phyloP scores from a whole-genome alignment of 2,888 invertebrate species.

The Calliphora vomitoria region DNA sequence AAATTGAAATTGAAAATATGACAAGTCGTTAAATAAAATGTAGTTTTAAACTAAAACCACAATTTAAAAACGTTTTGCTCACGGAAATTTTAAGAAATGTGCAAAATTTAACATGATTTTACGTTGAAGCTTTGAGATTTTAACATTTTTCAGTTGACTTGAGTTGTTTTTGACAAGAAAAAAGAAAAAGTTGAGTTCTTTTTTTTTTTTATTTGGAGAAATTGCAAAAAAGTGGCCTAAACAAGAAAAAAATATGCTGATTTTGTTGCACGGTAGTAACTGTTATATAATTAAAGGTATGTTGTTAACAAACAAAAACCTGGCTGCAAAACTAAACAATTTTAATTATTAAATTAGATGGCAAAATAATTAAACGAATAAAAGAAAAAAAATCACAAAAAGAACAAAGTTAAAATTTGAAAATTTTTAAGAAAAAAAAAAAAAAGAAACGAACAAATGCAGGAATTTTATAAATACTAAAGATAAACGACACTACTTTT shows the following conservation, averaged over 20 bases:
- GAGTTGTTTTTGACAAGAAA: neutral
- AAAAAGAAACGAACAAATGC: too few species aligned
- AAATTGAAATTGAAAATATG: neutral
- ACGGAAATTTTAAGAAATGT: neutral
- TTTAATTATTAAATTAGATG: neutral
- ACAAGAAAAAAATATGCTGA: slow-evolving; percentile 52
- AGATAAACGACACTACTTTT: too few species aligned
- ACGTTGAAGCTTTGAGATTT: neutral
- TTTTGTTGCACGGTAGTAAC: slow-evolving; percentile 52
- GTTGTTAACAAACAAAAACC: slow-evolving; percentile 30
- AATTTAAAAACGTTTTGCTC: too few species aligned
- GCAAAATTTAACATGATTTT: slow-evolving; percentile 32
- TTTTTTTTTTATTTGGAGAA: neutral
- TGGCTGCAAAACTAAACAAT: neutral
- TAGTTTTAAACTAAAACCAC: too few species aligned
- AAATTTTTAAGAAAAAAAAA: too few species aligned
- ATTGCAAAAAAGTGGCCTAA: slow-evolving; percentile 41
- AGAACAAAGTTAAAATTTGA: neutral
- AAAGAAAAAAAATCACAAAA: neutral
- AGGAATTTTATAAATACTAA: too few species aligned
- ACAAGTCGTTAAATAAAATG: neutral
- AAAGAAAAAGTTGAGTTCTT: slow-evolving; percentile 3
- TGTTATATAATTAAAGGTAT: slow-evolving; percentile 72
- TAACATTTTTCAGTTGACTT: slow-evolving; percentile 1
- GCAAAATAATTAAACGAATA: neutral